Evolutionary conservation across 2,113 vertebrate genomes (phyloP), one percentile per base, ranked within the genome.

Genomic region (Phalacrocorax pelagicus): DNA sequence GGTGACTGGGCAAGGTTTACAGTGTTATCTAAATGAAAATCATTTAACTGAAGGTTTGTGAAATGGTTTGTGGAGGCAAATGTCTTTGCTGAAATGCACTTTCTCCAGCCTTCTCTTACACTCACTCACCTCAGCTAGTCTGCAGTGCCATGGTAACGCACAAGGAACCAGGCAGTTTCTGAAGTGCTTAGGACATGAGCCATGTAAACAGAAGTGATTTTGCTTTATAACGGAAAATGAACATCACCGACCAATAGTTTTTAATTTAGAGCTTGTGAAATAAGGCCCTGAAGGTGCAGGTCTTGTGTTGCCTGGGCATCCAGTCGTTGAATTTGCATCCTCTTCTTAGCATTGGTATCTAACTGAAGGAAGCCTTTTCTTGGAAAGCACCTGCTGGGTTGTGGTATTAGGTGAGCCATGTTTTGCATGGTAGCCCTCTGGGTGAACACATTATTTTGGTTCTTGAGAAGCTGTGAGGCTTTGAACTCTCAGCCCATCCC

Each of bases 141-240:
- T 67, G 29, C 88, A 96, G 32, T 81, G 57, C 95, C 96, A 95
- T 96, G 96, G 96, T 84, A 97, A 96, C 80, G 24, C 80, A 13
- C 9, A 38, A 55, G 92, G 59, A 96, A 23, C 59, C 67, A 94
- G 88, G 85, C 92, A 93, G 77, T 74, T 90, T 91, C 82, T n/a
- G 72, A 81, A 82, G 61, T 86, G 69, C 86, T 92, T 81, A 92
- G 88, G 73, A 96, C 80, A 73, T 11, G 40, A 96, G 83, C 88
- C 90, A 46, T 79, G 40, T 94, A 93, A 91, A 94, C 88, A 86
- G 59, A 42, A 94, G 69, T 40, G 52, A 63, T 88, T 93, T 79
- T 71, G 47, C 65, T 65, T 49, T 38, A 15, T 63, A 63, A 63
- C 57, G 84, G 38, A 93, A 91, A 96, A 63, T 13, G 42, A 93